These are phyloP conservation scores for Stigmatopora argus DNA, from an alignment of 2,113 vertebrate genomes.

Conservation along the genomic window DNA sequence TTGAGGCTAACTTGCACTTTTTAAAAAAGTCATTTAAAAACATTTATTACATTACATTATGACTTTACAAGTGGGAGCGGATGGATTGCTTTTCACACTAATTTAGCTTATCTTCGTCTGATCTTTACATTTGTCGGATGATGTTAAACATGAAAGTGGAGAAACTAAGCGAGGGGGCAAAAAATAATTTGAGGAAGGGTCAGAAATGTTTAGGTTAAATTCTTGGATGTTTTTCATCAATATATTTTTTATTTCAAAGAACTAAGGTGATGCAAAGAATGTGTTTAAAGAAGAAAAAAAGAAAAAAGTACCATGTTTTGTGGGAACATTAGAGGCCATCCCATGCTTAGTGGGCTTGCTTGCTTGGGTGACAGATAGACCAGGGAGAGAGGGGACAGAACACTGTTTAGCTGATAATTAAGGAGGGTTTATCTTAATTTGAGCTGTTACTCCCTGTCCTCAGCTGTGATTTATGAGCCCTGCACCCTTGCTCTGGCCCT, in stretches of 20 bases:
- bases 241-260: not conserved
- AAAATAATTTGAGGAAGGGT: too few relatives aligned
- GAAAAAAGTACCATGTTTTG: conserved; percentile 36
- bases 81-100: too few relatives aligned
- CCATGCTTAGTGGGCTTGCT: conserved; percentile 56
- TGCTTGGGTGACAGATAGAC: conserved; percentile 51
- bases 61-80: too few relatives aligned
- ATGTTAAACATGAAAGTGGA: too few relatives aligned
- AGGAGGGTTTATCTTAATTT: conserved; percentile 81
- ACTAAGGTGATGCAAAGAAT: conserved; percentile 3
- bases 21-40: too few relatives aligned
- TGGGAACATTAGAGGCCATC: conserved; percentile 57
- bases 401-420: conserved; percentile 72
- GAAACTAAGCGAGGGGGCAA: too few relatives aligned
- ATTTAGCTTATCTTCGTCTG: too few relatives aligned
- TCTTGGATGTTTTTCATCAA: too few relatives aligned
- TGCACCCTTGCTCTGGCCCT: conserved; percentile 58
- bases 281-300: not conserved
- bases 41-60: too few relatives aligned
- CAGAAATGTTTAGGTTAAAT: too few relatives aligned
- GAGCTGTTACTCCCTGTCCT: conserved; percentile 77
- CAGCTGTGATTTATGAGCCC: conserved; percentile 74
- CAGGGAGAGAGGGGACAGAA: conserved; percentile 62
- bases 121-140: too few relatives aligned
- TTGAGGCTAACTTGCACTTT: too few relatives aligned